Evolutionary conservation across 2,888 invertebrate genomes (phyloP).

Genomic region (Gari tellinella): DNA sequence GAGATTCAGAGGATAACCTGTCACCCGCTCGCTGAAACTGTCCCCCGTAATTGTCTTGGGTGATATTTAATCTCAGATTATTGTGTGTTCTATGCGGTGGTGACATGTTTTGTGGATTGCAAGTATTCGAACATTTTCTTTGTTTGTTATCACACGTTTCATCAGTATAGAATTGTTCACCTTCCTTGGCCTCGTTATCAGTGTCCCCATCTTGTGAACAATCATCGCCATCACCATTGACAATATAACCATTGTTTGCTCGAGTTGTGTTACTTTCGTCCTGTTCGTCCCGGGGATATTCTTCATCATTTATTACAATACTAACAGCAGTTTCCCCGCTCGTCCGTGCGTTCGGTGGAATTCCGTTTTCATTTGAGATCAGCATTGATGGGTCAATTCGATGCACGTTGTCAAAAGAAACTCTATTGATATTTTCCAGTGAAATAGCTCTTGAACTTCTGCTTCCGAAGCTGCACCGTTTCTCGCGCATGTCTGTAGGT

Average conservation of each 20-base stretch:
- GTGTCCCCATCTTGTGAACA: not conserved
- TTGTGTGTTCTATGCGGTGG: not conserved
- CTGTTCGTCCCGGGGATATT: not conserved
- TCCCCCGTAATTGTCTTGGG: not conserved
- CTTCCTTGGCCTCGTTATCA: not conserved
- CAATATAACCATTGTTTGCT: not conserved
- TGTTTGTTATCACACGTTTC: not conserved
- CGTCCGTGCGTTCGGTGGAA: not conserved
- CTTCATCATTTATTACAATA: slow-evolving; percentile 4
- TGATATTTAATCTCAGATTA: not conserved
- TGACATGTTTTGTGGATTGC: not conserved
- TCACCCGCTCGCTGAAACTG: slow-evolving; percentile 5
- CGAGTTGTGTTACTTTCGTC: slow-evolving; percentile 4
- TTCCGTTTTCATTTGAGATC: not conserved
- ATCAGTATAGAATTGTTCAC: not conserved
- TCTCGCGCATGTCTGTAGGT: slow-evolving; percentile 27
- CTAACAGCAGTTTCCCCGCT: slow-evolving; percentile 12
- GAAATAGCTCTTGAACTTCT: slow-evolving; percentile 43
- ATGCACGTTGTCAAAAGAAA: slow-evolving; percentile 8
- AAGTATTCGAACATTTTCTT: not conserved
- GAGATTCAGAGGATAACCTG: slow-evolving; percentile 40
- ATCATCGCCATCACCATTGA: slow-evolving; percentile 1
- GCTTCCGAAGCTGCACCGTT: slow-evolving; percentile 17
- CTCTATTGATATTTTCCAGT: slow-evolving; percentile 45
- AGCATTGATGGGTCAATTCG: not conserved